A percentile compares a stretch with the other conserved stretches of the same genome.
phyloP scores from a whole-genome alignment of 2,113 vertebrate genomes.

The Brachyistius frenatus region DNA sequence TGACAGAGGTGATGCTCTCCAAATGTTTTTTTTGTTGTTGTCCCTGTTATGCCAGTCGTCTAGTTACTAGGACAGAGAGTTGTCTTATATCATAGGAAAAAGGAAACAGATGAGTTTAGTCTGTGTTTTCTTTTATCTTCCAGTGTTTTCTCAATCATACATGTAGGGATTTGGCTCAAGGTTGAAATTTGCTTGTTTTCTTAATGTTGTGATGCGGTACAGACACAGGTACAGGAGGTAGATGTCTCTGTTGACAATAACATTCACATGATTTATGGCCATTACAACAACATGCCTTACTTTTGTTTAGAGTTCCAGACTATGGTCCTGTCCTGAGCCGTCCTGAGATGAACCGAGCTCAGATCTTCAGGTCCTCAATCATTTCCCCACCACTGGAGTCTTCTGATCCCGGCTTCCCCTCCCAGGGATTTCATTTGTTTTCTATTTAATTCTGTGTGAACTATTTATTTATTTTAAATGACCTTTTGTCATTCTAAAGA shows the following conservation, averaged over 20 bases:
- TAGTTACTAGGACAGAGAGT: constrained; percentile 12
- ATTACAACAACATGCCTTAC: constrained; percentile 4
- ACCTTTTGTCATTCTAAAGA: constrained; percentile 48
- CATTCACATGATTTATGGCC: neutral
- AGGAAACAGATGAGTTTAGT: constrained; percentile 7
- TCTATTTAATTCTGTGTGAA: constrained; percentile 50
- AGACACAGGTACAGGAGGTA: neutral
- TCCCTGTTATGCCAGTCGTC: constrained; percentile 7
- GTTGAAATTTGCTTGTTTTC: neutral
- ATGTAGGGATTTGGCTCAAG: neutral
- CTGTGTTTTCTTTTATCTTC: constrained; percentile 17
- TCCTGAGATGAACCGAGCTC: neutral
- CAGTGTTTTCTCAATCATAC: neutral
- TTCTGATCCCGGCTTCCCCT: constrained; percentile 30
- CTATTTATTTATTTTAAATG: constrained; percentile 25
- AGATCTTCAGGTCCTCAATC: constrained; percentile 21
- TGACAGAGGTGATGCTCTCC: too few relatives aligned
- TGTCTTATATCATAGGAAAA: constrained; percentile 29
- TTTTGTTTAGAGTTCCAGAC: constrained; percentile 89
- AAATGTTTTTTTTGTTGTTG: neutral
- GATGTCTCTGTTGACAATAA: neutral
- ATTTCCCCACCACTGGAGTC: constrained; percentile 30
- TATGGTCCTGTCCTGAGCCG: constrained; percentile 92
- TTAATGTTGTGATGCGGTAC: neutral
- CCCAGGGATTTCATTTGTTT: constrained; percentile 40